Percentiles rank a stretch among this genome's conserved stretches.
Conservation (phyloP, 2,113 vertebrate species). For the Sciurus niger region DNA sequence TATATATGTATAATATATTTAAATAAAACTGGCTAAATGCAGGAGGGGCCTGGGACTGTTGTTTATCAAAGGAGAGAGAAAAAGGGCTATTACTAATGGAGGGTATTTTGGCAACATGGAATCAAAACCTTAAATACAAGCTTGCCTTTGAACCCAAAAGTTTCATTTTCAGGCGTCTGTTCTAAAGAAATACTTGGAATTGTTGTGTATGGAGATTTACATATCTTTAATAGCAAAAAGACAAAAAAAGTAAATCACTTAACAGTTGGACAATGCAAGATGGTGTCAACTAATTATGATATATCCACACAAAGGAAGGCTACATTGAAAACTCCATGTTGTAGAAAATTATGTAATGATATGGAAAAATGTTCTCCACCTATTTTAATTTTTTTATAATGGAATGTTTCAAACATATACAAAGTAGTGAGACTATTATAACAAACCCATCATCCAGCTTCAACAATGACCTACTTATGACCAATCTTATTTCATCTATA, state of each 20-base stretch:
- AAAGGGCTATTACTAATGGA: not conserved
- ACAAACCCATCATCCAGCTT: not conserved
- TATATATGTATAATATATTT: no score
- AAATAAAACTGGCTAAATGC: not conserved
- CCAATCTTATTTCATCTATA: not conserved
- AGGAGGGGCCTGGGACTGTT: rapidly evolving
- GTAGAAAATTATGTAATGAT: slow-evolving; percentile 55
- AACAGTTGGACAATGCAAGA: slow-evolving; percentile 13
- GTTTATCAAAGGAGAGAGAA: not conserved
- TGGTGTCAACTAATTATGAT: not conserved
- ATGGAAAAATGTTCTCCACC: not conserved
- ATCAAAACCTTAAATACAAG: not conserved
- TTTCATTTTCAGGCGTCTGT: not conserved
- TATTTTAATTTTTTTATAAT: slow-evolving; percentile 40
- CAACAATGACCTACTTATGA: not conserved
- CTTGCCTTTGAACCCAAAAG: not conserved
- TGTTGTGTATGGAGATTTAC: not conserved
- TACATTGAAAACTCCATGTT: slow-evolving; percentile 19
- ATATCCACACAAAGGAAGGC: not conserved
- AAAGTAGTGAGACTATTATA: not conserved
- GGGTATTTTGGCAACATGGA: not conserved
- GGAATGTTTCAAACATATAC: slow-evolving; percentile 28
- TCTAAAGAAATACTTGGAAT: not conserved
- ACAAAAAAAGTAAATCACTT: not conserved
- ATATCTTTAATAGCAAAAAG: not conserved